Evolutionary conservation across 2,797 vertebrate species (phyloP), one percentile per base, ranked within the genome.

Genomic region (Sarcoramphus papa): DNA sequence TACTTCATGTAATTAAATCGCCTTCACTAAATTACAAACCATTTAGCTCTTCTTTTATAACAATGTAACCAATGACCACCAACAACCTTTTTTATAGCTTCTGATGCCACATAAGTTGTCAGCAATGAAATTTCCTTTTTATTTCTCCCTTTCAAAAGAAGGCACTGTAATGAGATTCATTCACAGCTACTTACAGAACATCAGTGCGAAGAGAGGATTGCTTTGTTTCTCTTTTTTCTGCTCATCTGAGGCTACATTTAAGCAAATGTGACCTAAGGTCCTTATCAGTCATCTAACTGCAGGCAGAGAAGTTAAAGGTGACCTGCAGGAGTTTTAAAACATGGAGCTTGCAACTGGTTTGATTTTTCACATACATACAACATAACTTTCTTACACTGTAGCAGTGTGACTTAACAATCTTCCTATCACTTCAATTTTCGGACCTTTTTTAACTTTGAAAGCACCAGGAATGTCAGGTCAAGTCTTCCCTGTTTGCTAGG

Each of bases 1-100:
- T 95, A 97, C 92, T 96, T 88, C 31, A 33, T 88, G 95, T 94
- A 98, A 98, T 98, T 97, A 98, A 97, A 97, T 93, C 68, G 67
- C 56, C 81, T 81, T 90, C 86, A 84, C 87, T 95, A 97, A 97
- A 97, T 96, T 92, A 95, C 92, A 93, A 95, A 81, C 93, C 92
- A 94, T 95, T 97, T 95, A 96, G 95, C 79, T 95, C 86, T 92
- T 87, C 94, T 93, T 96, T 94, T 95, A 80, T 63, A 97, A 97
- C 88, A 95, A 70, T 67, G 81, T 95, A 97, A 91, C 93, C 95
- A 96, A 62, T 95, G 96, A 95, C 97, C 97, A 97, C 13, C 95
- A 92, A 20, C 87, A 84, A 95, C 90, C 87, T 93, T 92, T 92
- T 95, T 94, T 91, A 96, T 47, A 70, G 92, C 7, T 3, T 57